Base-by-base conservation (phyloP, 23 tunicate genomes). In the Trididemnum clinides region DNA sequence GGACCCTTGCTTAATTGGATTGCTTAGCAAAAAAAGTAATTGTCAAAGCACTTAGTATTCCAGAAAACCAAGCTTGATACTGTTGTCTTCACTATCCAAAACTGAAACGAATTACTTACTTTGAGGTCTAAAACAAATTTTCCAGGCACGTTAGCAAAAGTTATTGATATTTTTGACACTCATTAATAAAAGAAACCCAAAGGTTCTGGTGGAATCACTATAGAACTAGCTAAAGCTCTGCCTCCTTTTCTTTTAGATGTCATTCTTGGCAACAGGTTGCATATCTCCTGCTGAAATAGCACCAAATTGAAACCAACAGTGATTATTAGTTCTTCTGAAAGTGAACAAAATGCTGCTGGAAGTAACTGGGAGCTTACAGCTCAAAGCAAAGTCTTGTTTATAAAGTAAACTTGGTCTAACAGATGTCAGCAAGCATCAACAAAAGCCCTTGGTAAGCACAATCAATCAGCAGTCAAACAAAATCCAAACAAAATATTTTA, bases 1-100 rank as follows among this genome's bases (percentile, higher is more conserved):
- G 75, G 75, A 66, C 10, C 37, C 75, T 66, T 66, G 75, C 37
- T 31, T 66, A 29, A 29, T 66, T 66, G 75, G n/a, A 3, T 66
- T 6, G 25, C 31, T 31, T 49, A 49, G 54, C 54, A 66, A 37
- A 6, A 66, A 66, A 66, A 66, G 75, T 31, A 32, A 66, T 66
- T 66, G 75, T 37, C 75, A 66, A 29, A 23, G 31, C 6, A 28
- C 75, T 28, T 66, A 37, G 75, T 66, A 66, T 66, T 28, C 36
- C 10, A 20, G 37, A 66, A 66, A 66, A 66, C 75, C 75, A 5
- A 37, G 75, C 30, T 66, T 66, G 4, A 66, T 4, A 31, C n/a
- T 66, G 37, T 31, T 66, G 36, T 66, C 75, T 28, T 66, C 75
- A 66, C 37, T 66, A 3, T 66, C 75, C 4, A 20, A 66, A 29